Percentiles rank a stretch among this genome's conserved stretches.
Evolutionary conservation across 2,113 vertebrate species (phyloP).

Genomic region (Ailurus styani): DNA sequence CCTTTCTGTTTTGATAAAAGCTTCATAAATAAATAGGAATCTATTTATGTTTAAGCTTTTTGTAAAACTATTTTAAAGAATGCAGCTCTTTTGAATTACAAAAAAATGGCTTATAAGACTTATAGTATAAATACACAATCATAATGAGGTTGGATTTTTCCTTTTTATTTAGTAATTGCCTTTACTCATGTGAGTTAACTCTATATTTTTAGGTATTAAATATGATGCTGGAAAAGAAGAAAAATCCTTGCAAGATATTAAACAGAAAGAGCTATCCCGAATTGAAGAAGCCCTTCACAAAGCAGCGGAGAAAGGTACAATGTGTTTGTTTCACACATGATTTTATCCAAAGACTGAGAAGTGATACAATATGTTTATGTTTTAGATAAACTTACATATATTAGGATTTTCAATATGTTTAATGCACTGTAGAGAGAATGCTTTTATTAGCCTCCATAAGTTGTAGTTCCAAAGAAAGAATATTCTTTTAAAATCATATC

Average conservation of each 20-base stretch:
- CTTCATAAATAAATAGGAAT: constrained; percentile 4
- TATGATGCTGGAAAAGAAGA: constrained; percentile 96
- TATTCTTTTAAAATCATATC: not conserved
- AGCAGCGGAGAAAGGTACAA: constrained; percentile 89
- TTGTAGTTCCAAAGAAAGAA: not conserved
- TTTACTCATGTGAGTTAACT: constrained; percentile 43
- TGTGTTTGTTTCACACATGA: not conserved
- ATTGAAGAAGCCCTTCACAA: constrained; percentile 94
- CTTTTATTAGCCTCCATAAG: not conserved
- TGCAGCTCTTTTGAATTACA: not conserved
- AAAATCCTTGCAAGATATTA: constrained; percentile 90
- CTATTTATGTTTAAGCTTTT: constrained; percentile 18
- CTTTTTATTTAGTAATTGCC: not conserved
- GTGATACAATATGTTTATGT: constrained; percentile 78
- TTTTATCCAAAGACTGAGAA: not conserved
- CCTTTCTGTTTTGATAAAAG: not conserved
- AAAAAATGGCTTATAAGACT: not conserved
- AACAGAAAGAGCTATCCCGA: constrained; percentile 92
- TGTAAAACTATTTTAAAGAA: not conserved
- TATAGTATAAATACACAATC: not conserved
- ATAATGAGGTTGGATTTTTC: not conserved
- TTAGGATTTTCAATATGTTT: not conserved
- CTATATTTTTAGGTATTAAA: constrained; percentile 85
- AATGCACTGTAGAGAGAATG: not conserved
- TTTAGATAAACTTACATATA: not conserved